Evolutionary conservation across 2,888 invertebrate genomes (phyloP), one percentile per base, ranked within the genome.

Genomic region (Caenorhabditis sp.): DNA sequence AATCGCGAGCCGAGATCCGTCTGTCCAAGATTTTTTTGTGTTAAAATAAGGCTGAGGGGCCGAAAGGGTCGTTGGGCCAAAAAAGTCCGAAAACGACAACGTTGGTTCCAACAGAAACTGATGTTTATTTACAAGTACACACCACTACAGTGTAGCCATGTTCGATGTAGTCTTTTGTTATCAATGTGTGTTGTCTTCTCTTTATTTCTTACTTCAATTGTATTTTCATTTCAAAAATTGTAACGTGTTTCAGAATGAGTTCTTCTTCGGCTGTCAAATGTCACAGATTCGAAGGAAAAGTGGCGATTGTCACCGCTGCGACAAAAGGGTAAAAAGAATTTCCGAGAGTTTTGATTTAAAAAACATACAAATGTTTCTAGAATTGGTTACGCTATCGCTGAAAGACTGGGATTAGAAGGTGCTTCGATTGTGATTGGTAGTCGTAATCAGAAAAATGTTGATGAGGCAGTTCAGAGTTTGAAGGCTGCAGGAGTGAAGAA

Each of bases 381-480:
- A 58, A 97, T 97, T 89, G 97, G 97, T 5, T 93, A 92, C 88
- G 93, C 95, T 0, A 95, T 96, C 83, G 97, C 96, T 3, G 91
- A 92, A 87, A 91, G 95, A 66, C 90, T 97, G 58, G 94, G 92
- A 5, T 89, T 91, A 83, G 95, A 97, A 90, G 97, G 97, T 36
- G 97, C 96, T 1, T 92, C 92, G 65, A 93, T 97, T 5, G 92
- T 97, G 75, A 91, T 97, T 53, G 94, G 95, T 88, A 96, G 95
- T 86, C 91, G 97, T 72, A 95, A 93, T 88, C 92, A 93, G 88
- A 90, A 91, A 26, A 95, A 97, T 90, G 97, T 97, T 0, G 91
- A 92, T 51, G 81, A 78, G 51, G 69, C 73, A n/a, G 53, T 72
- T 24, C 54, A 69, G 6, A 90, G 91, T 84, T 90, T 97, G 53